Percentiles rank a stretch among this genome's conserved stretches.
These are phyloP conservation scores for Strigops habroptila DNA, from an alignment of 2,113 vertebrate species.

Conservation along the genomic window DNA sequence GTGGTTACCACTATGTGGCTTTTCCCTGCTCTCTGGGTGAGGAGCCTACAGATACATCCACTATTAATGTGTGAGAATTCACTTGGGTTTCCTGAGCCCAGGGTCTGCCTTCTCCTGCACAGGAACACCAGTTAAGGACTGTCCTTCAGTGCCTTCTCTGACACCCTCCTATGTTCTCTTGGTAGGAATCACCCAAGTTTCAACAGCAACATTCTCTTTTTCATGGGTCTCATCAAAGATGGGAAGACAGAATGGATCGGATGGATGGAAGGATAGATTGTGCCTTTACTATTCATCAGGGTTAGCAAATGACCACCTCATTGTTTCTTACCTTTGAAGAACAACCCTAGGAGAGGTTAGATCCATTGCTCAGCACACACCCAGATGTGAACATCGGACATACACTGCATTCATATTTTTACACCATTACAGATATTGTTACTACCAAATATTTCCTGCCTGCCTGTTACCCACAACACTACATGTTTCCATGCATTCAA, in stretches of 20 bases:
- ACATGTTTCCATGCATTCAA: background rate
- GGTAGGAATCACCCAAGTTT: background rate
- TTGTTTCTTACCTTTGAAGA: background rate
- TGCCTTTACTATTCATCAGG: background rate
- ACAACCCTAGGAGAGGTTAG: background rate
- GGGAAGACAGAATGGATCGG: background rate
- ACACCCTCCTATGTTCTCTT: background rate
- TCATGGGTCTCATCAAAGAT: accelerated
- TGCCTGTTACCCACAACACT: accelerated
- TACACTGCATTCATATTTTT: accelerated
- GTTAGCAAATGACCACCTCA: no score
- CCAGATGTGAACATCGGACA: background rate
- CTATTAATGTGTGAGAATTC: accelerated
- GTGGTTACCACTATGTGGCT: background rate
- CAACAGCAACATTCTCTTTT: accelerated
- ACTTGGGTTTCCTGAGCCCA: background rate
- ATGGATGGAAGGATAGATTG: accelerated
- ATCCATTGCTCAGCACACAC: background rate
- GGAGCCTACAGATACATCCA: background rate
- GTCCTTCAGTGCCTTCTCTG: background rate
- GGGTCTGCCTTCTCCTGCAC: background rate
- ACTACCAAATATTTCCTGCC: background rate
- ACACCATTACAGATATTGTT: background rate
- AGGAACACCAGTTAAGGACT: background rate
- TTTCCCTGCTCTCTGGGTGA: background rate